Evolutionary conservation across 2,113 vertebrate species (phyloP).

Genomic region (Planiliza haematocheilus): DNA sequence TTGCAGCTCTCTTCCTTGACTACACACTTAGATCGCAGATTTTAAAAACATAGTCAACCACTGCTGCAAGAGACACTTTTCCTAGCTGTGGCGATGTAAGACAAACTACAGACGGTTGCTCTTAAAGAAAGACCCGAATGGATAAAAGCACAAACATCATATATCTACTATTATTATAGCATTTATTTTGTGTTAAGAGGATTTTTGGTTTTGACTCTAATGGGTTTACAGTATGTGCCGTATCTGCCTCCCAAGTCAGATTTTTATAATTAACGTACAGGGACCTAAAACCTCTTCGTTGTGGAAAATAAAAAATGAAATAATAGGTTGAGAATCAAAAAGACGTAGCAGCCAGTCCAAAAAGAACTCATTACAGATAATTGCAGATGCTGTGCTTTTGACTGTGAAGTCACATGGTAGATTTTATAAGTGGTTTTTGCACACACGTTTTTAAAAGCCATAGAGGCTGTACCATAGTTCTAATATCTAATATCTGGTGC

Average conservation of each 20-base stretch:
- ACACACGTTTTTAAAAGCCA: constrained; percentile 67
- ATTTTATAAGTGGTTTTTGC: constrained; percentile 61
- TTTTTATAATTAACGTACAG: not conserved
- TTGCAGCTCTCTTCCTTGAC: constrained; percentile 12
- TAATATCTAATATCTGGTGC: constrained; percentile 65
- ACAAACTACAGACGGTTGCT: too few species aligned
- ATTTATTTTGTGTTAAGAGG: not conserved
- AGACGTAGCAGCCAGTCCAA: constrained; percentile 25
- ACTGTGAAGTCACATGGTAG: constrained; percentile 23
- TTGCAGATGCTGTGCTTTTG: constrained; percentile 29
- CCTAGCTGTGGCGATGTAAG: not conserved
- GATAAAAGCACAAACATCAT: constrained; percentile 59
- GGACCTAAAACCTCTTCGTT: not conserved
- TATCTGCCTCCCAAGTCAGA: constrained; percentile 21
- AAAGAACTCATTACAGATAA: constrained; percentile 1
- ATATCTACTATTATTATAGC: constrained; percentile 2
- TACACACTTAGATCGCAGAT: constrained; percentile 1
- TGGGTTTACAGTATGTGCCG: not conserved
- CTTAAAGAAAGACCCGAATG: constrained; percentile 8
- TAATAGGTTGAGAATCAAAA: not conserved
- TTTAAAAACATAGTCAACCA: not conserved
- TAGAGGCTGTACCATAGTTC: constrained; percentile 58
- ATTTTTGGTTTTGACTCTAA: not conserved
- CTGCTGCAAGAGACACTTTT: constrained; percentile 20
- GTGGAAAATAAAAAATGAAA: constrained; percentile 3